phyloP scores from a whole-genome alignment of 2,113 vertebrate species.

The western clawed frog (Xenopus tropicalis) region DNA sequence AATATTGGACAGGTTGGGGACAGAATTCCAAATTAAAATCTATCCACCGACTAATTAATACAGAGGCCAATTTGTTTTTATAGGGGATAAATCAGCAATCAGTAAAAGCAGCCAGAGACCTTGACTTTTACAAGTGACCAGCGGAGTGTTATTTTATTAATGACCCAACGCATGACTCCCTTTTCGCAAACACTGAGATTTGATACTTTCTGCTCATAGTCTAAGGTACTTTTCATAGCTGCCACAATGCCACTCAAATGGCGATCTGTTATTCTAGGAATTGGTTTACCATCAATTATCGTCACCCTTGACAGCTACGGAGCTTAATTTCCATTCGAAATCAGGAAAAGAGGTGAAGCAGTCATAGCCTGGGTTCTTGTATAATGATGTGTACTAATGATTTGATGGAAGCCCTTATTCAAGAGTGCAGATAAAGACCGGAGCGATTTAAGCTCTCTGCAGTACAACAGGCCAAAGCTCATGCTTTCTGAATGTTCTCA shows the following conservation, averaged over 20 bases:
- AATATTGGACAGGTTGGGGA: constrained; percentile 7
- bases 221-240: constrained; percentile 31
- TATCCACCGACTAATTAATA: constrained; percentile 23
- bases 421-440: too few relatives aligned
- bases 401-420: background rate
- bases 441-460: too few relatives aligned
- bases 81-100: constrained; percentile 9
- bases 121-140: constrained; percentile 7
- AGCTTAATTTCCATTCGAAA: constrained; percentile 15
- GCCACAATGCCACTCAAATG: constrained; percentile 10
- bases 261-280: constrained; percentile 18
- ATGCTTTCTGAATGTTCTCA: too few relatives aligned
- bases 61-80: constrained; percentile 19
- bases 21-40: constrained; percentile 16
- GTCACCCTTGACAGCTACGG: constrained; percentile 27
- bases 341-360: constrained; percentile 7
- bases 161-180: background rate
- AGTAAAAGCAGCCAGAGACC: background rate
- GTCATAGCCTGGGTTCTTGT: constrained; percentile 9
- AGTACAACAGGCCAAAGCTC: too few relatives aligned
- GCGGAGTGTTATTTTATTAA: constrained; percentile 21
- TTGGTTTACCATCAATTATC: constrained; percentile 31
- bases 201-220: constrained; percentile 24
- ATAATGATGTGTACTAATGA: background rate
- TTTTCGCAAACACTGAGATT: constrained; percentile 18